Base-by-base conservation (phyloP, 1,140 invertebrate species). In the Anoplophora glabripennis region DNA sequence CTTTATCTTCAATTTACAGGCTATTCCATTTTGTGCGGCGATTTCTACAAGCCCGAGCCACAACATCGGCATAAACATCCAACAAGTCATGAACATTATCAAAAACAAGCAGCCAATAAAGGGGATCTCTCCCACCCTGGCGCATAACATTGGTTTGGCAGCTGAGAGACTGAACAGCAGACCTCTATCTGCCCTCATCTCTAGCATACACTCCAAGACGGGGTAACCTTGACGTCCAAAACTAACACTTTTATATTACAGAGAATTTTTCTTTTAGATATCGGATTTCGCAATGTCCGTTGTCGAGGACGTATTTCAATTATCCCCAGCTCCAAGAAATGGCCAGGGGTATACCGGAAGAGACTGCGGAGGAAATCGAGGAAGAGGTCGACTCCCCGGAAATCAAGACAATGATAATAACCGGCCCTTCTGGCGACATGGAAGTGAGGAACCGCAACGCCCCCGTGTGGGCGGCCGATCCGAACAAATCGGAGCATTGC, bases 1-100 rank as follows among this genome's bases (percentile, higher is more conserved):
- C n/a, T n/a, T n/a, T n/a, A n/a, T n/a, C n/a, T n/a, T n/a, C n/a
- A n/a, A n/a, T 4, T 77, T 80, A 46, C 67, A 70, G 51, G 76
- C 77, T 40, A 82, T 83, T 51, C 82, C 82, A 14, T 83, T 83
- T 66, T 80, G 81, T 18, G 77, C 78, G 12, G 79, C 79, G 0
- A 82, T 77, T 42, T 83, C 81, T 0, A 74, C 80, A 7, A 71
- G 73, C 10, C 79, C 76, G 0, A 82, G 79, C 66, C 77, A 82
- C 55, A 83, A 83, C 70, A 72, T 83, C 18, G 80, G 80, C 34
- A 73, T 83, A 17, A 83, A 81, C 64, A 80, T 83, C 52, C 82
- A 83, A 61, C 78, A 83, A 74, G 75, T 80, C 3, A 74, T 82
- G 69, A 78, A 72, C 46, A 76, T 79, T 46, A 79, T 82, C 57